Evolutionary conservation across 23 tunicate genomes (phyloP), one percentile per base, ranked within the genome.

Genomic region (Aplidium turbinatum): DNA sequence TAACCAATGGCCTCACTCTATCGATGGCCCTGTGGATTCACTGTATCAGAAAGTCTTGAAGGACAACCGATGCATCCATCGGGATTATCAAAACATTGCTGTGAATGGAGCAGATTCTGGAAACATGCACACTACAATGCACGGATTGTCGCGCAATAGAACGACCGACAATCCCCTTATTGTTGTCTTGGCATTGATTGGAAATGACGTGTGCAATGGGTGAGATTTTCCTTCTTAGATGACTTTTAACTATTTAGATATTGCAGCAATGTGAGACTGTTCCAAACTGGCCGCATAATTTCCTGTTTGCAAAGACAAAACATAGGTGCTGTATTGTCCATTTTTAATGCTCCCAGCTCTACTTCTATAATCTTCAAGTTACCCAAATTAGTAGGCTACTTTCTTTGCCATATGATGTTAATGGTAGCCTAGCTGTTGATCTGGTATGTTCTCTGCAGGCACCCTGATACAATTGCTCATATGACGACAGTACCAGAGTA

Each of bases 181-280:
- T 33, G 80, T 93, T 13, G 66, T 81, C 11, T 63, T 93, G 60
- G 86, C 98, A 20, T 51, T 93, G 33, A 63, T 93, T 20, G 98
- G 98, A 42, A 93, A 93, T 54, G 98, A 93, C 45, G 98, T 93
- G 4, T 93, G 98, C 81, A 93, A 93, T 64, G 98, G 98, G 87
- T 81, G 42, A 74, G 57, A 47, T 18, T n/a, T n/a, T n/a, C n/a
- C n/a, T n/a, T n/a, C n/a, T n/a, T n/a, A n/a, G n/a, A n/a, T n/a
- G n/a, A n/a, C n/a, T n/a, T n/a, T n/a, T n/a, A n/a, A n/a, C n/a
- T n/a, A n/a, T n/a, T n/a, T n/a, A n/a, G n/a, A n/a, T n/a, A n/a
- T n/a, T n/a, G n/a, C n/a, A n/a, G n/a, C n/a, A n/a, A n/a, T n/a
- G n/a, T n/a, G n/a, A n/a, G n/a, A n/a, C n/a, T n/a, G n/a, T n/a